phyloP scores from a whole-genome alignment of 2,888 invertebrate species.

The Smittia sp. region DNA sequence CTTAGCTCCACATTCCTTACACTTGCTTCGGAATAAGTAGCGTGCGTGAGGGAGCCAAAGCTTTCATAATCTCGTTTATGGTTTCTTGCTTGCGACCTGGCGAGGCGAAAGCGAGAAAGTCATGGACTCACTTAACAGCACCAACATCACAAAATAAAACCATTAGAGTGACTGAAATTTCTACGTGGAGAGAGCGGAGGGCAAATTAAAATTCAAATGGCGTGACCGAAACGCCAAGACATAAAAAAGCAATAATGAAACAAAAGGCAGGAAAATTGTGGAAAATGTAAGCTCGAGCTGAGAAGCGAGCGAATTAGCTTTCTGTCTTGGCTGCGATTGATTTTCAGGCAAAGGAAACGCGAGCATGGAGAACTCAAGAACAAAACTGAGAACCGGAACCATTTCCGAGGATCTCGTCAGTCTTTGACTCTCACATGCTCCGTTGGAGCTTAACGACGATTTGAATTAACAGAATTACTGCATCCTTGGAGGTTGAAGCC shows the following conservation, averaged over 20 bases:
- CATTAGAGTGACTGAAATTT: slow-evolving; percentile 21
- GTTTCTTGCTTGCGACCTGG: background rate
- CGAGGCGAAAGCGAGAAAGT: background rate
- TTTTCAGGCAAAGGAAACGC: background rate
- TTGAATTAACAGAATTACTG: too few relatives aligned
- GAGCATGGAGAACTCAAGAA: too few relatives aligned
- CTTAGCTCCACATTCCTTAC: background rate
- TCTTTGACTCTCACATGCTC: too few relatives aligned
- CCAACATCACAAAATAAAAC: background rate
- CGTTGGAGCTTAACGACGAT: too few relatives aligned
- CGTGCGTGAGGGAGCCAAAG: background rate
- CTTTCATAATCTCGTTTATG: slow-evolving; percentile 17
- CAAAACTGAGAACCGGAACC: too few relatives aligned
- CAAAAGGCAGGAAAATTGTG: slow-evolving; percentile 28
- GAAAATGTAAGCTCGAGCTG: background rate
- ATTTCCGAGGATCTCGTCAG: too few relatives aligned
- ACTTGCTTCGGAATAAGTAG: background rate
- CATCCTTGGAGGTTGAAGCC: too few relatives aligned
- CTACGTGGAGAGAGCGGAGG: slow-evolving; percentile 10
- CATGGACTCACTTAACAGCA: background rate
- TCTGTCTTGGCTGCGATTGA: slow-evolving; percentile 1
- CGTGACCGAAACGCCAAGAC: slow-evolving; percentile 36
- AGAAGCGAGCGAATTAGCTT: background rate
- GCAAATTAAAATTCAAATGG: slow-evolving; percentile 39
- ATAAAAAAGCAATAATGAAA: slow-evolving; percentile 34